Evolutionary conservation across 2,113 vertebrate species (phyloP).

Genomic region (Brachyistius frenatus): DNA sequence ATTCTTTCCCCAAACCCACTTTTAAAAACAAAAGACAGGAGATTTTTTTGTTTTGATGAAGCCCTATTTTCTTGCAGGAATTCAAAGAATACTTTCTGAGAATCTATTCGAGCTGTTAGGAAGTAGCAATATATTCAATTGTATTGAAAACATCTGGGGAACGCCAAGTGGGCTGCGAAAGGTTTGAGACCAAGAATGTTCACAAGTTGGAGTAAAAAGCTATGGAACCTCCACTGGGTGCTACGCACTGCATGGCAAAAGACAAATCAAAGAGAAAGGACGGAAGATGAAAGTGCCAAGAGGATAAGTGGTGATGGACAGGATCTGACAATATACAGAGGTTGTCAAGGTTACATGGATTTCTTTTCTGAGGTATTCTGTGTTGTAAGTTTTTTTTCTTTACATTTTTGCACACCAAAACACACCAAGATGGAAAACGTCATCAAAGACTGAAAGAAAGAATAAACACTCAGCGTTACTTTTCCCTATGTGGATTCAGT

Average conservation of each 20-base stretch:
- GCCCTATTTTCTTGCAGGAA: background rate
- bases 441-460: slow-evolving; percentile 63
- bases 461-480: slow-evolving; percentile 48
- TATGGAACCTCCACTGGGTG: slow-evolving; percentile 53
- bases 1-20: slow-evolving; percentile 51
- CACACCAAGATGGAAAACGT: slow-evolving; percentile 64
- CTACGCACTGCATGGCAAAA: slow-evolving; percentile 35
- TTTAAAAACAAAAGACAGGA: slow-evolving; percentile 3
- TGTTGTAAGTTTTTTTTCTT: slow-evolving; percentile 80
- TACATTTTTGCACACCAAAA: slow-evolving; percentile 75
- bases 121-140: background rate
- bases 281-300: slow-evolving; percentile 26
- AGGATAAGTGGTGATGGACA: slow-evolving; percentile 48
- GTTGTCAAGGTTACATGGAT: slow-evolving; percentile 80
- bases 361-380: slow-evolving; percentile 86
- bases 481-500: slow-evolving; percentile 27
- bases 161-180: slow-evolving; percentile 26
- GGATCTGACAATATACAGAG: slow-evolving; percentile 67
- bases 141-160: background rate
- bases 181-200: slow-evolving; percentile 33
- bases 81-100: background rate
- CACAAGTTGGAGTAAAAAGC: slow-evolving; percentile 27
- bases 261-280: background rate
- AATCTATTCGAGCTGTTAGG: background rate
- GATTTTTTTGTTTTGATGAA: background rate